Evolutionary conservation across 2,797 vertebrate species (phyloP).

Genomic region (Steatocranus sp.): DNA sequence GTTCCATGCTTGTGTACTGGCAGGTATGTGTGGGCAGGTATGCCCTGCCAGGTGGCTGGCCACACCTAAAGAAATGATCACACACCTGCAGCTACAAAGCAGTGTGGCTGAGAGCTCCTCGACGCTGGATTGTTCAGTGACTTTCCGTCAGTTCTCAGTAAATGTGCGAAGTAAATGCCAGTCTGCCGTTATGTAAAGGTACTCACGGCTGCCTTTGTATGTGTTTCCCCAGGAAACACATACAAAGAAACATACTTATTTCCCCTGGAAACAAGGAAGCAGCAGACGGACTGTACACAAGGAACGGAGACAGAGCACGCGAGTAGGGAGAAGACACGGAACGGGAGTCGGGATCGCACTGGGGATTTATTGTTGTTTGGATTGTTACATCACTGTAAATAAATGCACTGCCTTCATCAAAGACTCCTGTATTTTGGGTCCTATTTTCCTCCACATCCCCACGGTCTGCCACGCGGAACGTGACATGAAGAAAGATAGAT

Average conservation of each 20-base stretch:
- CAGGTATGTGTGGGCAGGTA: not conserved
- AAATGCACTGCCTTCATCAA: not conserved
- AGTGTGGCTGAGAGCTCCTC: not conserved
- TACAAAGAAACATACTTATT: not conserved
- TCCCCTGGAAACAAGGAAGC: not conserved
- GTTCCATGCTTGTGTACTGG: accelerated
- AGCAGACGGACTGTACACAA: accelerated
- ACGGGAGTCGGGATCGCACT: not conserved
- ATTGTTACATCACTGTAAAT: not conserved
- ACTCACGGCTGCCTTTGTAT: not conserved
- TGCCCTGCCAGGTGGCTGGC: not conserved
- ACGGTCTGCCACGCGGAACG: not conserved
- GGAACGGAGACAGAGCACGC: accelerated
- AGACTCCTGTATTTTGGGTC: not conserved
- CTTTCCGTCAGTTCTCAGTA: not conserved
- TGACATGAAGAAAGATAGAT: not conserved
- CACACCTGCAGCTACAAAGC: not conserved
- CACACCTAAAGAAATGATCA: not conserved
- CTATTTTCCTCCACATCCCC: not conserved
- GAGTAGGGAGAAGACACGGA: accelerated
- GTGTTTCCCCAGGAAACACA: not conserved
- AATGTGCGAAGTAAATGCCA: not conserved
- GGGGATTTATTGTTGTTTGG: not conserved
- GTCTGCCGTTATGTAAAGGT: accelerated
- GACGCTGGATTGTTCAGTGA: accelerated